A percentile compares a stretch with the other conserved stretches of the same genome.
These are phyloP conservation scores for Prionace glauca DNA, from an alignment of 2,797 vertebrate genomes.

Conservation along the genomic window DNA sequence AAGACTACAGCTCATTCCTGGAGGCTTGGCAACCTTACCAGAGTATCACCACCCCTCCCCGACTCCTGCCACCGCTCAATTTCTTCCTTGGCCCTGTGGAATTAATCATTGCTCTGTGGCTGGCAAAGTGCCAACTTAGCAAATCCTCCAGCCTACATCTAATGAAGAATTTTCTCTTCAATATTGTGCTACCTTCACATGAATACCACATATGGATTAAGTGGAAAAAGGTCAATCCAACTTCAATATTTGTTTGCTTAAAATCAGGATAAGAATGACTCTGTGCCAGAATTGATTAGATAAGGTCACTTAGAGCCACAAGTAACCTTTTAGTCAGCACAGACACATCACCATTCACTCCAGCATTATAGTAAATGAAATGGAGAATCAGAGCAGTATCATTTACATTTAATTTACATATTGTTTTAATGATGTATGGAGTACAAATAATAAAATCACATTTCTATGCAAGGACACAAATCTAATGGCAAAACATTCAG, in stretches of 20 bases:
- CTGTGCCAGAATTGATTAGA: not conserved
- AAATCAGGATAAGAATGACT: not conserved
- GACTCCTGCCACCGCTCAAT: too few species aligned
- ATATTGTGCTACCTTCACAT: not conserved
- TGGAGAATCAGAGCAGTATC: not conserved
- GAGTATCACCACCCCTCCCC: not conserved
- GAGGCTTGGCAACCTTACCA: not conserved
- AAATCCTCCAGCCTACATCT: not conserved
- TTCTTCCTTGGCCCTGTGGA: too few species aligned
- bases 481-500: not conserved
- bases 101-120: not conserved
- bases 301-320: not conserved
- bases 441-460: not conserved
- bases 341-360: not conserved
- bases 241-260: not conserved
- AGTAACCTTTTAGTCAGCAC: not conserved
- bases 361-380: not conserved
- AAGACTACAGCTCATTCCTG: not conserved
- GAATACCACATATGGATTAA: not conserved
- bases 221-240: not conserved
- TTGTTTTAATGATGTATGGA: not conserved
- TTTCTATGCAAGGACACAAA: not conserved
- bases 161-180: too few species aligned
- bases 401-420: conserved; percentile 7
- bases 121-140: not conserved